phyloP scores from a whole-genome alignment of 2,113 vertebrate genomes.

The Meriones unguiculatus region DNA sequence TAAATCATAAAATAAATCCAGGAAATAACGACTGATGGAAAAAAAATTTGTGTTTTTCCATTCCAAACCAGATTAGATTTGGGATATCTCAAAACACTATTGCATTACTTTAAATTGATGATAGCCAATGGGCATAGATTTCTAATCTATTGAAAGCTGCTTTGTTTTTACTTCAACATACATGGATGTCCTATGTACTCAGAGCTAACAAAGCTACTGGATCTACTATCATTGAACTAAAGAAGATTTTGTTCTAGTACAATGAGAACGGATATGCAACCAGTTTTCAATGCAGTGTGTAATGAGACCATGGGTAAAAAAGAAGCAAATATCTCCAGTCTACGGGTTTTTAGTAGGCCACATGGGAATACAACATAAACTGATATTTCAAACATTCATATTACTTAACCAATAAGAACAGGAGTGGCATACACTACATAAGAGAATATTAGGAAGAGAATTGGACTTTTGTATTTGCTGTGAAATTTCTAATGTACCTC shows the following conservation, averaged over 20 bases:
- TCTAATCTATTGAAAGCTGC: neutral
- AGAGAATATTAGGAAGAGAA: neutral
- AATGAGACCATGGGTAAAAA: neutral
- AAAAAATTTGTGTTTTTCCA: neutral
- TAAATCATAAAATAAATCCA: neutral
- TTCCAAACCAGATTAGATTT: neutral
- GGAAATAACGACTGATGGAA: neutral
- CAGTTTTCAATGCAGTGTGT: neutral
- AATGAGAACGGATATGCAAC: neutral
- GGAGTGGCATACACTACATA: neutral
- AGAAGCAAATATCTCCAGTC: neutral
- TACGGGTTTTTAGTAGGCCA: neutral
- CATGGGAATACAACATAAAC: neutral
- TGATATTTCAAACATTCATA: neutral
- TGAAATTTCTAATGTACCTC: neutral
- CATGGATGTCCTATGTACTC: neutral
- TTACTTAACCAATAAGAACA: neutral
- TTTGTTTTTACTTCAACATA: neutral
- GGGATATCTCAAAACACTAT: slow-evolving; percentile 22
- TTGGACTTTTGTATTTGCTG: neutral
- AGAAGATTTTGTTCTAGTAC: neutral
- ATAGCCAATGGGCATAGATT: neutral
- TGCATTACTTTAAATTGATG: slow-evolving; percentile 40
- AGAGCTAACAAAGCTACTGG: neutral
- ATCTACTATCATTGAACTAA: neutral